Conservation (phyloP, 2,888 invertebrate species). For the Drosophila borealis region DNA sequence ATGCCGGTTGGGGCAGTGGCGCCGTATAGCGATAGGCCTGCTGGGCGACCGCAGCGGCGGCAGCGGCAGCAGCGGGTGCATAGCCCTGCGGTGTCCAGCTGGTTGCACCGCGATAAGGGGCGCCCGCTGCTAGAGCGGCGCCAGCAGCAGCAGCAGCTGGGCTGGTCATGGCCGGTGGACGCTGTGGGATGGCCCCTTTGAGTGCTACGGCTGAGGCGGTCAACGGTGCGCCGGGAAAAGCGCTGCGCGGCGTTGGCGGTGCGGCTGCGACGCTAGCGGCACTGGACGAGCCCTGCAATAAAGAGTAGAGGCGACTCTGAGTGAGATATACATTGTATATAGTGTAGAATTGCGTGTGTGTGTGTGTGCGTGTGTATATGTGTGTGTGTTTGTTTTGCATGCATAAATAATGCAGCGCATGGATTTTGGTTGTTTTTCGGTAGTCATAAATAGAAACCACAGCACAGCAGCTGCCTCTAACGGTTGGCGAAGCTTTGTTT, state of each 20-base stretch:
- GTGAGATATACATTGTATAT: background rate
- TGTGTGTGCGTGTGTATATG: constrained; percentile 1
- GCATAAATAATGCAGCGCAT: constrained; percentile 57
- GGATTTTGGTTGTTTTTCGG: constrained; percentile 16
- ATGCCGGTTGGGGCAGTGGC: constrained; percentile 85
- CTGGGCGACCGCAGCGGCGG: constrained; percentile 83
- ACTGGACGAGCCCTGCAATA: constrained; percentile 71
- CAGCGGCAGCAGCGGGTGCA: constrained; percentile 84
- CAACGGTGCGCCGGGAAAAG: constrained; percentile 85
- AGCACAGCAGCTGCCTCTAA: constrained; percentile 55
- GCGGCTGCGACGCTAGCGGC: constrained; percentile 82
- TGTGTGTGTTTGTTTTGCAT: constrained; percentile 23
- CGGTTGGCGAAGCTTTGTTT: constrained; percentile 55
- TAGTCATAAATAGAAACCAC: constrained; percentile 64
- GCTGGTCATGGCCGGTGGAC: constrained; percentile 85
- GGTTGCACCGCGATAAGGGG: constrained; percentile 85
- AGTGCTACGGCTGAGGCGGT: constrained; percentile 84
- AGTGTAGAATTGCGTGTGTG: background rate
- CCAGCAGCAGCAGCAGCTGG: constrained; percentile 85
- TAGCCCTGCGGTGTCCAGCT: constrained; percentile 85
- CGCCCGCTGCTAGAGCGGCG: constrained; percentile 84
- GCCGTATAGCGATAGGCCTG: constrained; percentile 85
- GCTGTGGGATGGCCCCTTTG: constrained; percentile 83
- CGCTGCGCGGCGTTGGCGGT: constrained; percentile 83
- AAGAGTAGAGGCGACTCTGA: constrained; percentile 2